A percentile compares a stretch with the other conserved stretches of the same genome.
Evolutionary conservation across 2,888 invertebrate species (phyloP).

Genomic region (Tiliacea citrago): DNA sequence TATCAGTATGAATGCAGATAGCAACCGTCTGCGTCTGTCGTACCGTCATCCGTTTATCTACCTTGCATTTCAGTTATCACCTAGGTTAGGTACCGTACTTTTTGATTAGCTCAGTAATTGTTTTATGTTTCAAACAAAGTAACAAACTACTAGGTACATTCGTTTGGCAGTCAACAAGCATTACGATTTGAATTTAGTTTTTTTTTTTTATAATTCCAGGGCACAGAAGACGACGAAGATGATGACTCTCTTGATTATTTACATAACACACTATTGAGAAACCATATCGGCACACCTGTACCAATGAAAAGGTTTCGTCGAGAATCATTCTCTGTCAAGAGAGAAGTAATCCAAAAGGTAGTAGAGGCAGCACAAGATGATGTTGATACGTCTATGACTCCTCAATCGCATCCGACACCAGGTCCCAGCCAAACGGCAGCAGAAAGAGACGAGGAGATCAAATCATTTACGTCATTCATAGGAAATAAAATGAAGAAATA

Average conservation of each 20-base stretch:
- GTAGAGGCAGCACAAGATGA: conserved; percentile 18
- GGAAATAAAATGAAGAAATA: conserved; percentile 78
- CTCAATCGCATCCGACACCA: conserved; percentile 37
- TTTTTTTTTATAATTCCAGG: conserved; percentile 32
- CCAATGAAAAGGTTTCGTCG: conserved; percentile 35
- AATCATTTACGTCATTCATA: conserved; percentile 73
- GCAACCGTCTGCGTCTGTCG: background rate
- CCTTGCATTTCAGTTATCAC: conserved; percentile 7
- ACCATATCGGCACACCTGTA: conserved; percentile 38
- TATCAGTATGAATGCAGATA: conserved; percentile 31
- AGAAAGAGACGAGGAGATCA: conserved; percentile 72
- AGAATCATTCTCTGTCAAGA: conserved; percentile 18
- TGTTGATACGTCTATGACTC: background rate
- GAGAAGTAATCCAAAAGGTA: conserved; percentile 31
- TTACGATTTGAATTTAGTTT: background rate
- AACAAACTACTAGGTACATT: background rate
- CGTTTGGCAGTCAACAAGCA: background rate
- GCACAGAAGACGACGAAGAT: conserved; percentile 45
- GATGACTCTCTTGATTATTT: conserved; percentile 42
- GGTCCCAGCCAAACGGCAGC: conserved; percentile 49
- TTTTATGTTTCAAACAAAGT: background rate
- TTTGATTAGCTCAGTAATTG: background rate
- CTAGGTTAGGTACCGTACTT: background rate
- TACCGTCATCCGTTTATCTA: conserved; percentile 13
- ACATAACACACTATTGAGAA: conserved; percentile 47